Percentiles rank a stretch among this genome's conserved stretches.
Conservation (phyloP, 2,797 vertebrate genomes). For the Scolopax bukidnonensis region DNA sequence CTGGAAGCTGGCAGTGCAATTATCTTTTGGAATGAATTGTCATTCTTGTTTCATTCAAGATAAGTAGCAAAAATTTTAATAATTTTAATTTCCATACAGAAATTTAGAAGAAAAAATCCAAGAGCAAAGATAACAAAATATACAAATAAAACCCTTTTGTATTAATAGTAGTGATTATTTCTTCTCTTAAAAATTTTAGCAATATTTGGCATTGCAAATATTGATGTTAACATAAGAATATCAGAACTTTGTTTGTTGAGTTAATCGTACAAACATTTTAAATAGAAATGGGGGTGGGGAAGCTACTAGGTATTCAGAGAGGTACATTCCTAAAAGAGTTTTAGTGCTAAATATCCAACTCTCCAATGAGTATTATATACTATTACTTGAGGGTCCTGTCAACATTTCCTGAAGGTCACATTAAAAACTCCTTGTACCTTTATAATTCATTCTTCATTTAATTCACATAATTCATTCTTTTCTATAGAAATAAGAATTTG, state of each 20-base stretch:
- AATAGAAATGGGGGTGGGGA: background rate
- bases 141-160: background rate
- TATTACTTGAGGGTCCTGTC: background rate
- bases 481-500: background rate
- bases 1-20: background rate
- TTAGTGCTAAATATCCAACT: background rate
- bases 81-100: background rate
- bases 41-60: slow-evolving; percentile 3
- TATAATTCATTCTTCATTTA: background rate
- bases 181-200: background rate
- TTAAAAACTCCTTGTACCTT: background rate
- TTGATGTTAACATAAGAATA: background rate
- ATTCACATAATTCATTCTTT: background rate
- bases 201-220: background rate
- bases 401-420: background rate
- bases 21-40: slow-evolving; percentile 1
- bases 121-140: background rate
- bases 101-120: background rate
- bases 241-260: background rate
- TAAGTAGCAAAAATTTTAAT: background rate
- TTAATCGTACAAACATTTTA: background rate
- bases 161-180: background rate
- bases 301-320: background rate
- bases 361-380: background rate
- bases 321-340: background rate